These are phyloP conservation scores for Eupristina koningsbergeri DNA, from an alignment of 1,140 invertebrate genomes.

Conservation along the genomic window DNA sequence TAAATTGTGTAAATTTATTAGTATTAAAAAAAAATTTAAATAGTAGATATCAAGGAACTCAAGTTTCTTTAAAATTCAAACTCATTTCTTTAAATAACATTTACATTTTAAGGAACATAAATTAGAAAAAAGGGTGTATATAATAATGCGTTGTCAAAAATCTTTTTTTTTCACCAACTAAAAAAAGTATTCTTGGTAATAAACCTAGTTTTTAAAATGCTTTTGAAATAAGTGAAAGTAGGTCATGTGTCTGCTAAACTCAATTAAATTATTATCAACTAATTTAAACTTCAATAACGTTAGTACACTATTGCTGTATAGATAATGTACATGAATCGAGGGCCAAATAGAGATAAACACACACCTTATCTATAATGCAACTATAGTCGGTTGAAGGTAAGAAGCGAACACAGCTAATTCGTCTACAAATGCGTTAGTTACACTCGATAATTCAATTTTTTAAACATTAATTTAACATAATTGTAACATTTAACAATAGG, in stretches of 20 bases:
- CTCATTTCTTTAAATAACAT: not conserved
- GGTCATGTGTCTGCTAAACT: not conserved
- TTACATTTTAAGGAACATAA: not conserved
- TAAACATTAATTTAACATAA: not conserved
- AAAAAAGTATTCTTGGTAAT: not conserved
- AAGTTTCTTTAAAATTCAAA: not conserved
- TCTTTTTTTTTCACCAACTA: not conserved
- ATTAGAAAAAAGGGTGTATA: not conserved
- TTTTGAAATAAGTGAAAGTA: not conserved
- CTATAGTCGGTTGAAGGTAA: not conserved
- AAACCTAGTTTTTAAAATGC: not conserved
- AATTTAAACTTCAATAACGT: not conserved
- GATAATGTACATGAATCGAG: not conserved
- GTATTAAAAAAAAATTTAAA: not conserved
- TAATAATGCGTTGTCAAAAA: not conserved
- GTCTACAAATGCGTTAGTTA: not conserved
- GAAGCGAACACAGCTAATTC: not conserved
- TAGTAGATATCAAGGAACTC: not conserved
- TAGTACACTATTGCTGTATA: not conserved
- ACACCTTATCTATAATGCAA: not conserved
- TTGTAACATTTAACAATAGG: not conserved
- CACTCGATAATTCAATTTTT: not conserved
- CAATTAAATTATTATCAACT: conserved; percentile 5
- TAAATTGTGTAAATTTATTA: too few relatives aligned
- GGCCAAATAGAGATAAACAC: not conserved